These are phyloP conservation scores for Uropsilus gracilis DNA, from an alignment of 2,113 vertebrate genomes.

Conservation along the genomic window DNA sequence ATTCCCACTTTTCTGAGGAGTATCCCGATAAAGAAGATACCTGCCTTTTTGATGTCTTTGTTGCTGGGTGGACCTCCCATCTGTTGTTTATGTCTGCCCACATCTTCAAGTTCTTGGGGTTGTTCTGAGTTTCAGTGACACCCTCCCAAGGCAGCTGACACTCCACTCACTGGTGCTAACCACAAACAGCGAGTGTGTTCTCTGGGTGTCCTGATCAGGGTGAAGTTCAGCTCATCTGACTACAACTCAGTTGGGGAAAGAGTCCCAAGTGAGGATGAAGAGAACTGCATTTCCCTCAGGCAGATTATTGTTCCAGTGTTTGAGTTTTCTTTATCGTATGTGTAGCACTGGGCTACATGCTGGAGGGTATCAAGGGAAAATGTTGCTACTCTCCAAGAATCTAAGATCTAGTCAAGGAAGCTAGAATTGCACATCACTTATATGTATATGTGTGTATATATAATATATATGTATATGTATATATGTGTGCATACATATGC, in stretches of 20 bases:
- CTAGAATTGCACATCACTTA: too few relatives aligned
- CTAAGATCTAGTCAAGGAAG: not conserved
- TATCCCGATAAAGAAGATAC: slow-evolving; percentile 1
- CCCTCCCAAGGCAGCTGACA: not conserved
- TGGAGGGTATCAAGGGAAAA: not conserved
- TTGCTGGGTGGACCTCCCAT: not conserved
- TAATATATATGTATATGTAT: not conserved
- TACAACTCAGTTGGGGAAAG: not conserved
- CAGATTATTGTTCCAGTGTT: not conserved
- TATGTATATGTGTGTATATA: not conserved
- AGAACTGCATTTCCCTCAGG: not conserved
- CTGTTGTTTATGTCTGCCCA: slow-evolving; percentile 39
- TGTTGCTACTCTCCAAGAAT: not conserved
- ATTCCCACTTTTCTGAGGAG: not conserved
- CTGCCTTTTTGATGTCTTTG: not conserved
- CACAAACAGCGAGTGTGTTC: slow-evolving; percentile 1
- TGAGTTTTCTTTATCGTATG: not conserved
- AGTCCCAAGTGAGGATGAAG: not conserved
- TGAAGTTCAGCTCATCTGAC: not conserved
- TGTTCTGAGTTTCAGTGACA: slow-evolving; percentile 22
- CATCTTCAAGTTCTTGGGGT: slow-evolving; percentile 37
- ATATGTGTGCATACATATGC: not conserved
- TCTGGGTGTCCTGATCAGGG: slow-evolving; percentile 19
- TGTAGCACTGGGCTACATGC: not conserved
- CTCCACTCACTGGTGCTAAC: not conserved